These are phyloP conservation scores for Ormyrus labotus DNA, from an alignment of 2,888 invertebrate species.

Conservation along the genomic window DNA sequence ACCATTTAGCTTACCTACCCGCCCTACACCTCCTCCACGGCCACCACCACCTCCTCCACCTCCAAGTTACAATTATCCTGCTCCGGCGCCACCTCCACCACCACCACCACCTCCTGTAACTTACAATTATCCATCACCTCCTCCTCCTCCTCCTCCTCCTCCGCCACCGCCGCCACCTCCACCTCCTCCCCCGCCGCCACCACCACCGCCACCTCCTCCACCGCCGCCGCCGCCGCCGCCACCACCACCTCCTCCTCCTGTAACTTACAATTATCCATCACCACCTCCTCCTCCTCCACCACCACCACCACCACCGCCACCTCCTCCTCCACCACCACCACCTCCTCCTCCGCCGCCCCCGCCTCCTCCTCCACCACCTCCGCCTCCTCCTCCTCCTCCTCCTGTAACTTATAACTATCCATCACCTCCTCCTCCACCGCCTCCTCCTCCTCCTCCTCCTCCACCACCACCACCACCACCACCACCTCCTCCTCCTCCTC, in stretches of 20 bases:
- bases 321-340: constrained; percentile 57
- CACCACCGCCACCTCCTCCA: constrained; percentile 37
- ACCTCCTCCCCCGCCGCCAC: constrained; percentile 43
- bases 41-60: constrained; percentile 33
- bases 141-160: constrained; percentile 38
- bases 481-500: constrained; percentile 50
- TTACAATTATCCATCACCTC: constrained; percentile 44
- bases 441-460: constrained; percentile 50
- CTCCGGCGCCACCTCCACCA: constrained; percentile 17
- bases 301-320: constrained; percentile 54
- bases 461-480: constrained; percentile 43
- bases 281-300: constrained; percentile 60
- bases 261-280: constrained; percentile 21
- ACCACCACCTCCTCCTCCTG: constrained; percentile 36
- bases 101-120: constrained; percentile 31
- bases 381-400: constrained; percentile 40
- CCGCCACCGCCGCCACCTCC: constrained; percentile 48
- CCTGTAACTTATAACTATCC: constrained; percentile 31
- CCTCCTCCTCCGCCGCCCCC: constrained; percentile 39
- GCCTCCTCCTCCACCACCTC: constrained; percentile 36
- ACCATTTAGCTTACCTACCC: constrained; percentile 63
- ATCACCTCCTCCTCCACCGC: constrained; percentile 48
- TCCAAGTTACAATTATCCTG: constrained; percentile 41
- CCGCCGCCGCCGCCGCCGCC: constrained; percentile 41
- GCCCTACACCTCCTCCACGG: constrained; percentile 41